A percentile compares a stretch with the other conserved stretches of the same genome.
These are phyloP conservation scores for Molorchus minor DNA, from an alignment of 2,888 invertebrate species.

Conservation along the genomic window DNA sequence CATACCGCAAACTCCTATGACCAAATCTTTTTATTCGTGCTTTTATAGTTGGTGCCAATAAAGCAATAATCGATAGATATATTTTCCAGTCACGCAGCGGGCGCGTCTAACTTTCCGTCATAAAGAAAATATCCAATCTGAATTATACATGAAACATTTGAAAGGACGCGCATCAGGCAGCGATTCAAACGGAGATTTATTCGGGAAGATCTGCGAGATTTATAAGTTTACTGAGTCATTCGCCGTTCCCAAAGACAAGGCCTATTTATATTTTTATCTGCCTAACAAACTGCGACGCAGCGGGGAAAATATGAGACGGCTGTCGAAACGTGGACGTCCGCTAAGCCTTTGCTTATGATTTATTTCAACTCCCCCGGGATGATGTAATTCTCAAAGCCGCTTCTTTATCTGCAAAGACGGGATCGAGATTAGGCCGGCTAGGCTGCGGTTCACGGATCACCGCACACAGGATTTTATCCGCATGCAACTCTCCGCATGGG, in stretches of 20 bases:
- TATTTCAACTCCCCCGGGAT: slow-evolving; percentile 44
- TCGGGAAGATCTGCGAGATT: slow-evolving; percentile 53
- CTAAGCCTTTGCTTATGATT: slow-evolving; percentile 55
- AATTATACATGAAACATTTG: slow-evolving; percentile 60
- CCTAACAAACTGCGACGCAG: no score
- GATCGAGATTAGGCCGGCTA: slow-evolving; percentile 30
- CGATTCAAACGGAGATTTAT: slow-evolving; percentile 55
- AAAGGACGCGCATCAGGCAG: slow-evolving; percentile 45
- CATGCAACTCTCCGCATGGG: no score
- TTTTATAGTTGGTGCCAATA: slow-evolving; percentile 45
- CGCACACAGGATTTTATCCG: no score
- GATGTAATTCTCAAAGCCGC: slow-evolving; percentile 40
- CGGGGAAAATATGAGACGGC: slow-evolving; percentile 57
- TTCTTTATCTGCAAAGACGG: slow-evolving; percentile 29
- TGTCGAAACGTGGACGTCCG: slow-evolving; percentile 57
- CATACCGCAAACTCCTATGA: background rate
- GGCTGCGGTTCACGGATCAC: no score
- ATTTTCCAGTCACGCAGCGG: slow-evolving; percentile 51
- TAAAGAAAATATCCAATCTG: slow-evolving; percentile 56
- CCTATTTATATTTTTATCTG: slow-evolving; percentile 61
- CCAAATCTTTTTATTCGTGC: slow-evolving; percentile 40
- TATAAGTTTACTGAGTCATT: slow-evolving; percentile 59
- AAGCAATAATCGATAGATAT: slow-evolving; percentile 54
- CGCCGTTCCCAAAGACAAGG: slow-evolving; percentile 54
- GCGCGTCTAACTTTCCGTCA: slow-evolving; percentile 47